Percentiles rank a stretch among this genome's conserved stretches.
Conservation (phyloP, 2,113 vertebrate species). For the Scomber colias region DNA sequence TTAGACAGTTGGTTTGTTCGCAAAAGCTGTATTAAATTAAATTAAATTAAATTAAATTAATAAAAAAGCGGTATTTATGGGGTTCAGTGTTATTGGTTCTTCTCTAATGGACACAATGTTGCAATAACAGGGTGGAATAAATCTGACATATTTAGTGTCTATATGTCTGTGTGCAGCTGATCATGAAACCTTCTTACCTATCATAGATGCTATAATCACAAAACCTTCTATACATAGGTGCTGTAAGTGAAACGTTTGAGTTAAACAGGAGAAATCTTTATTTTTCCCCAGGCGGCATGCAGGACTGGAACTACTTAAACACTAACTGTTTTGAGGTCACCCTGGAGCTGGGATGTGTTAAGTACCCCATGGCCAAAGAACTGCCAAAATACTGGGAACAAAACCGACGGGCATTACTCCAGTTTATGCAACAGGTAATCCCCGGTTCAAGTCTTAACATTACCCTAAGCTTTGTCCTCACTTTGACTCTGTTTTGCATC, state of each 20-base stretch:
- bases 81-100: neutral
- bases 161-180: neutral
- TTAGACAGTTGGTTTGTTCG: neutral
- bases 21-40: neutral
- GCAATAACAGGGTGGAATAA: neutral
- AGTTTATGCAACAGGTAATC: slow-evolving; percentile 94
- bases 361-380: slow-evolving; percentile 90
- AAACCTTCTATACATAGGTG: neutral
- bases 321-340: slow-evolving; percentile 99
- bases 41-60: neutral
- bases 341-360: slow-evolving; percentile 94
- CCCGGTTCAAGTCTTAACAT: neutral
- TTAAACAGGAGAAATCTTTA: too few relatives aligned
- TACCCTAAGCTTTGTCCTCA: neutral
- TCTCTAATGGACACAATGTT: neutral
- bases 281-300: slow-evolving; percentile 93
- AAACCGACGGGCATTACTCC: slow-evolving; percentile 90
- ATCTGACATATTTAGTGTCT: neutral
- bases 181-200: neutral
- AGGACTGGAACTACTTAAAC: slow-evolving; percentile 99
- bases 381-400: slow-evolving; percentile 93
- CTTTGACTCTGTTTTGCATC: neutral
- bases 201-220: neutral
- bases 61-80: too few relatives aligned
- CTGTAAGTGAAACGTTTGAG: slow-evolving; percentile 2